Base-by-base conservation (phyloP, 2,888 invertebrate genomes). In the Pseudanteris insignis region DNA sequence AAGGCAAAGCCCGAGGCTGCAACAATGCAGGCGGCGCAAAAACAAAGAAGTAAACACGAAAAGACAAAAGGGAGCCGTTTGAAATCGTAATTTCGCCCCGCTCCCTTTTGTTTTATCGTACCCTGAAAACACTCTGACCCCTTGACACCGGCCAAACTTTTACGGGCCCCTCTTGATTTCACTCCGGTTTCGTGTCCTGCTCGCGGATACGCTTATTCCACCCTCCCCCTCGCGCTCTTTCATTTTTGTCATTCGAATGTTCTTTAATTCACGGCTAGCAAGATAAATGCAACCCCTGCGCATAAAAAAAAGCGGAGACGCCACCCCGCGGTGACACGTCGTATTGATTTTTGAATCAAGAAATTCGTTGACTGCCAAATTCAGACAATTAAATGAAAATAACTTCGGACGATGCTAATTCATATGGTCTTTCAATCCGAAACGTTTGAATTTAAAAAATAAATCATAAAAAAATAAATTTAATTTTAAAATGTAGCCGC, bases 41-140 rank as follows among this genome's bases (percentile, higher is more conserved):
- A 78, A 77, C 78, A 79, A 78, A 78, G 77, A 75, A 75, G 75
- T 76, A 79, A 78, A 78, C 74, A 75, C 71, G 73, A 67, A 71
- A 71, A 74, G 73, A 78, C 77, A 79, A 78, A 77, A 68, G 74
- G 63, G 69, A 66, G 72, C 74, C 77, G 77, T 78, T 79, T 78
- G 79, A 79, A 77, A 78, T 71, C 74, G 69, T 76, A 79, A 79
- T 79, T 79, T 74, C 72, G 69, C 74, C 74, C 73, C 65, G 70
- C 68, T 69, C 64, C 67, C 70, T 67, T 76, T 77, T 77, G 77
- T 78, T 74, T 76, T 70, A 72, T 59, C 67, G 67, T 68, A 64
- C 63, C 65, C 62, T 59, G 63, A 65, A 64, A 54, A 50, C 60
- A 62, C 51, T 64, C 34, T 63, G 50, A 61, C 57, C 61, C 55